These are phyloP conservation scores for Fissipunctia ypsillon DNA, from an alignment of 2,888 invertebrate genomes.

Conservation along the genomic window DNA sequence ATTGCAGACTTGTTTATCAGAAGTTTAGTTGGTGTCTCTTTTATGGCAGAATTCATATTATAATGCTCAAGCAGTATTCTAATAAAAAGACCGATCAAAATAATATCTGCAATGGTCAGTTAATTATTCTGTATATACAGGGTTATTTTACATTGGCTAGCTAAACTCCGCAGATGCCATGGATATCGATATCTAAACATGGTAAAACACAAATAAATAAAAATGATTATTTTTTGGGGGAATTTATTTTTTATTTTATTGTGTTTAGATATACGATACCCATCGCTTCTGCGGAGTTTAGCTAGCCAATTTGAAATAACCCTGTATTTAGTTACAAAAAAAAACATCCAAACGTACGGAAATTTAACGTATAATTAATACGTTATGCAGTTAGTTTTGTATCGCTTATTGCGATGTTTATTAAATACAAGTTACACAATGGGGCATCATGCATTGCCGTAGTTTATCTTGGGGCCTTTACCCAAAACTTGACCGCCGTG, in stretches of 20 bases:
- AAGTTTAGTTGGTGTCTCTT: background rate
- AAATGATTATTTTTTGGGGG: too few species aligned
- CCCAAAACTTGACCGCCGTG: background rate
- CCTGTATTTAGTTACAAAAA: too few species aligned
- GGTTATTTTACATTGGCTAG: too few species aligned
- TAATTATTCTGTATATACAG: too few species aligned
- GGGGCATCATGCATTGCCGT: constrained; percentile 30
- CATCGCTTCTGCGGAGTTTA: too few species aligned
- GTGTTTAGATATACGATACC: too few species aligned
- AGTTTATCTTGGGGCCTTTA: background rate
- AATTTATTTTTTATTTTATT: too few species aligned
- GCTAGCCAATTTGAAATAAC: too few species aligned
- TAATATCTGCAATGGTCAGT: background rate
- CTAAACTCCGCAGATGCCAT: too few species aligned
- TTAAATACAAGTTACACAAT: background rate
- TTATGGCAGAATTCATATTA: background rate
- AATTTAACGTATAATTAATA: constrained; percentile 8
- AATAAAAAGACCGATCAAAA: background rate
- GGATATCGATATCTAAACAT: too few species aligned
- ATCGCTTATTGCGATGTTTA: constrained; percentile 17
- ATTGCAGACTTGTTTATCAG: constrained; percentile 4
- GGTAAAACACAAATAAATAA: too few species aligned
- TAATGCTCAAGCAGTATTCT: background rate
- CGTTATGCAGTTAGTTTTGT: background rate
- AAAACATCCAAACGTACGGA: background rate